Percentiles rank a stretch among this genome's conserved stretches.
Evolutionary conservation across 2,888 invertebrate genomes (phyloP).

Genomic region (Incurvaria masculella): DNA sequence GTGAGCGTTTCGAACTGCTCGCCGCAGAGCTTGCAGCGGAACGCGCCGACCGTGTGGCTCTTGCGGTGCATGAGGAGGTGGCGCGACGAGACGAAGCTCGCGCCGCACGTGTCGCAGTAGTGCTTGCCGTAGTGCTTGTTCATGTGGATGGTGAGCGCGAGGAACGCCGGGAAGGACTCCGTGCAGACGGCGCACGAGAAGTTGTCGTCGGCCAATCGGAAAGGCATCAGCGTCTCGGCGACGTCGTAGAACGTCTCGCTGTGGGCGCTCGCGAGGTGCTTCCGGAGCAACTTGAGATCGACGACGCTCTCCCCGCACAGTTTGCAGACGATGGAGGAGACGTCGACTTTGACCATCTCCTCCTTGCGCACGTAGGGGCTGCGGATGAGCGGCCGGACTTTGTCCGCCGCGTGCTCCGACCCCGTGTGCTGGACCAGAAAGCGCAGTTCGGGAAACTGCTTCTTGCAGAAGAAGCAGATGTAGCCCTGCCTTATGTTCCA

Average conservation of each 20-base stretch:
- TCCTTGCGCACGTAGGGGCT: background rate
- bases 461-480: conserved; percentile 9
- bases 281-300: conserved; percentile 4
- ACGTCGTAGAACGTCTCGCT: conserved; percentile 1
- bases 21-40: conserved; percentile 24
- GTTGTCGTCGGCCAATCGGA: conserved; percentile 2
- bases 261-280: conserved; percentile 6
- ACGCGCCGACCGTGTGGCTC: background rate
- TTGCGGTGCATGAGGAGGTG: background rate
- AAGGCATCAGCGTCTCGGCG: conserved; percentile 4
- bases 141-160: conserved; percentile 5
- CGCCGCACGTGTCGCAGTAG: conserved; percentile 9
- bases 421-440: conserved; percentile 12
- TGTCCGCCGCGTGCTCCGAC: conserved; percentile 10
- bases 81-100: conserved; percentile 4
- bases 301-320: conserved; percentile 2
- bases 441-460: conserved; percentile 3
- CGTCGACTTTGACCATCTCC: conserved; percentile 3
- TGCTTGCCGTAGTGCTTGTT: conserved; percentile 5
- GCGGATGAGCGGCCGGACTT: background rate
- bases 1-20: conserved; percentile 40
- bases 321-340: conserved; percentile 4
- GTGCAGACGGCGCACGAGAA: conserved; percentile 7
- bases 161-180: conserved; percentile 1
- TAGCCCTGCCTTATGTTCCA: conserved; percentile 15